These are phyloP conservation scores for Otis tarda DNA, from an alignment of 2,113 vertebrate genomes.

Conservation along the genomic window DNA sequence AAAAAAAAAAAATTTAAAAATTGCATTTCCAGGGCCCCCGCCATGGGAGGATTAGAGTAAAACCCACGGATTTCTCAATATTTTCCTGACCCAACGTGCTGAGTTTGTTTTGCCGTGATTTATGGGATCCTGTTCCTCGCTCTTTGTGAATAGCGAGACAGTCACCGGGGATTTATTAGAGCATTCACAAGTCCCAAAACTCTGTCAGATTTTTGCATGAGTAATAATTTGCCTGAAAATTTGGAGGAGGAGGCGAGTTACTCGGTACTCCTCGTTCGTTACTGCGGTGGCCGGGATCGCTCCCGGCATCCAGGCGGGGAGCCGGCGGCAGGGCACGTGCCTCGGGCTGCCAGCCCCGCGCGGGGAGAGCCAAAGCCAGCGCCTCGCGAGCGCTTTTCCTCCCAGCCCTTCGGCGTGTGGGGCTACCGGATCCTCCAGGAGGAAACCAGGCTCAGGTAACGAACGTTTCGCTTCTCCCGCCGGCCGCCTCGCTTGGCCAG, in stretches of 20 bases:
- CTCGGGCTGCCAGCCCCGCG: not conserved
- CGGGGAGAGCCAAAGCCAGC: not conserved
- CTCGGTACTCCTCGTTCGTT: not conserved
- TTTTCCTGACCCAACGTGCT: slow-evolving; percentile 61
- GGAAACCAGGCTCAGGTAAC: not conserved
- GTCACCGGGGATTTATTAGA: slow-evolving; percentile 43
- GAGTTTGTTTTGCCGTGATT: slow-evolving; percentile 59
- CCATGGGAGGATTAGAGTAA: slow-evolving; percentile 45
- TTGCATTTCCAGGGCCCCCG: slow-evolving; percentile 38
- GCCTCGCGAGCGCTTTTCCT: not conserved
- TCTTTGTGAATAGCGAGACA: slow-evolving; percentile 50
- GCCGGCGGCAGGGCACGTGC: not conserved
- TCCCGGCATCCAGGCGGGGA: not conserved
- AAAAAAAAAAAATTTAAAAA: not conserved
- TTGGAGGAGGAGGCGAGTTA: not conserved
- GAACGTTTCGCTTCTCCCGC: not conserved
- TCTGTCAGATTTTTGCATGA: slow-evolving; percentile 30
- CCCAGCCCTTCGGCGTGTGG: not conserved
- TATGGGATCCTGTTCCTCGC: slow-evolving; percentile 35
- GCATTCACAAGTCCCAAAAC: slow-evolving; percentile 12
- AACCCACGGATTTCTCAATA: slow-evolving; percentile 58
- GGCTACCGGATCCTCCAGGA: not conserved
- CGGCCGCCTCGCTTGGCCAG: not conserved
- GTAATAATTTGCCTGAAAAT: slow-evolving; percentile 24
- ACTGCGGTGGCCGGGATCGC: fast-evolving